Evolutionary conservation across 2,888 invertebrate species (phyloP).

Genomic region (Yponomeuta evonymella): DNA sequence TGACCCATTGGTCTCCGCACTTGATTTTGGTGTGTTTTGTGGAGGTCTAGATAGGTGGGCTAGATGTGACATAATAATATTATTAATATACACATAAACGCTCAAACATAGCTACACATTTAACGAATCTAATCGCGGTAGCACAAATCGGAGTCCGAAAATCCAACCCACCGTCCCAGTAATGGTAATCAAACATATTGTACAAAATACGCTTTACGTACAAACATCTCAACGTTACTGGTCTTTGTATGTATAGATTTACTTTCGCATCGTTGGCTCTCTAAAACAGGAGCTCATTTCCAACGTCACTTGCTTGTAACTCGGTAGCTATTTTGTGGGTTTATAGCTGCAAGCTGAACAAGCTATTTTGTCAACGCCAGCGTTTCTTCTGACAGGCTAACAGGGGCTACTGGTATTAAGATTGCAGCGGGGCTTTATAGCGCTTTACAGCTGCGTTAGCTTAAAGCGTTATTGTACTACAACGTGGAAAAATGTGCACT

Average conservation of each 20-base stretch:
- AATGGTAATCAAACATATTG: no score
- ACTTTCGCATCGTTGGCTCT: background rate
- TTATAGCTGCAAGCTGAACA: background rate
- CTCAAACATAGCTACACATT: background rate
- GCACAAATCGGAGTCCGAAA: background rate
- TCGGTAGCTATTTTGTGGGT: background rate
- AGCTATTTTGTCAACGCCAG: conserved; percentile 2
- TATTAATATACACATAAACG: no score
- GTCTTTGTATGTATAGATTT: background rate
- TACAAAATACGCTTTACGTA: no score
- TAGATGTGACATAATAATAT: no score
- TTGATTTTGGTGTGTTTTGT: no score
- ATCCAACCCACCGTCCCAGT: no score
- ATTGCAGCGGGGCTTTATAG: background rate
- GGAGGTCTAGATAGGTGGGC: no score
- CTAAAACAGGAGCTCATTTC: background rate
- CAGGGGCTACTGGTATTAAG: background rate
- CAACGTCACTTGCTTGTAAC: background rate
- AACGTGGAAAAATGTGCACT: background rate
- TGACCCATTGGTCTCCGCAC: no score
- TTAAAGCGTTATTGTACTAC: background rate
- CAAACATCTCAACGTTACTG: no score
- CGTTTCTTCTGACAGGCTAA: conserved; percentile 1
- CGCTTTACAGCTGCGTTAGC: background rate
- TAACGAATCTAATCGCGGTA: background rate